Evolutionary conservation across 2,888 invertebrate genomes (phyloP).

Genomic region (Andrena praecox): DNA sequence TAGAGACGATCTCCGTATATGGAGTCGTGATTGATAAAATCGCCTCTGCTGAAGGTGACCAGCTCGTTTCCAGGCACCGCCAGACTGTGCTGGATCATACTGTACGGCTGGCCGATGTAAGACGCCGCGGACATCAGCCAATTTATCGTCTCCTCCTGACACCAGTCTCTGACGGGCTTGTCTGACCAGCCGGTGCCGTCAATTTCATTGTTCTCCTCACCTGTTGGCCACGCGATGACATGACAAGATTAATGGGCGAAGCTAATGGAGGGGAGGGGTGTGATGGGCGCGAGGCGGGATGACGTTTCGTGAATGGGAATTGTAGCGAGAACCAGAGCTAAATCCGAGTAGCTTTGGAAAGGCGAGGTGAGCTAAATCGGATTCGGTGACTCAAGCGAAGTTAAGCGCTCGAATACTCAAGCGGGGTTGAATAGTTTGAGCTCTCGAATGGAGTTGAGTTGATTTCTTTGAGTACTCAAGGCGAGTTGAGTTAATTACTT

Average conservation of each 20-base stretch:
- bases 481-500: no score
- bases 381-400: no score
- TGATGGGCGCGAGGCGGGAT: not conserved
- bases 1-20: slow-evolving; percentile 80
- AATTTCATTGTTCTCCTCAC: slow-evolving; percentile 75
- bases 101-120: slow-evolving; percentile 78
- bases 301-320: not conserved
- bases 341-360: no score
- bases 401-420: no score
- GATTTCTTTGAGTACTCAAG: no score
- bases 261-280: not conserved
- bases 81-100: slow-evolving; percentile 79
- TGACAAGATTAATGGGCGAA: not conserved
- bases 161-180: slow-evolving; percentile 87
- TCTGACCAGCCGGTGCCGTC: slow-evolving; percentile 85
- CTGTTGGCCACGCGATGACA: slow-evolving; percentile 55
- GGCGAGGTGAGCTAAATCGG: no score
- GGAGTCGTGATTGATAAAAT: slow-evolving; percentile 79
- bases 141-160: slow-evolving; percentile 86
- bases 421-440: no score
- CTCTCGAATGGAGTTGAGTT: no score
- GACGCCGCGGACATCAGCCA: slow-evolving; percentile 85
- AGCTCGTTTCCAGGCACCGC: slow-evolving; percentile 80
- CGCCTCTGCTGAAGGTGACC: slow-evolving; percentile 73
- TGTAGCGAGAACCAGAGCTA: no score